A percentile compares a stretch with the other conserved stretches of the same genome.
phyloP scores from a whole-genome alignment of 2,888 invertebrate genomes.

The Epsilonema sp. region DNA sequence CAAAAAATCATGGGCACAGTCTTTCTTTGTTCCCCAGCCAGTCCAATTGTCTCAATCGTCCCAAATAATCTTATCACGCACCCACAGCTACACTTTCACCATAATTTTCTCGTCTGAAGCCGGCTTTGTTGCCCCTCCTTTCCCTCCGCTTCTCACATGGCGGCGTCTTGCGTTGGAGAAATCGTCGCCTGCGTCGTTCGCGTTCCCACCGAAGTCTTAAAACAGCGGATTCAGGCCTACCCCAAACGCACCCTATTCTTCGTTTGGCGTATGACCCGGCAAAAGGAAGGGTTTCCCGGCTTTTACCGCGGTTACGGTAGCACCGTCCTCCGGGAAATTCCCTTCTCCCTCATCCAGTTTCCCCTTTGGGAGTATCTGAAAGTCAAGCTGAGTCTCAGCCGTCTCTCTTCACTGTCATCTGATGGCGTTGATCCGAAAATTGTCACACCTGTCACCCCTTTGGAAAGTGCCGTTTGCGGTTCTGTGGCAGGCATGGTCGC shows the following conservation, averaged over 20 bases:
- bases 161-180: slow-evolving; percentile 64
- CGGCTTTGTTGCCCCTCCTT: too few species aligned
- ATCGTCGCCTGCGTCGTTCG: slow-evolving; percentile 71
- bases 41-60: too few species aligned
- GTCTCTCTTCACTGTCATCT: too few species aligned
- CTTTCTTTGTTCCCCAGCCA: too few species aligned
- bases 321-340: slow-evolving; percentile 42
- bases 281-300: slow-evolving; percentile 30
- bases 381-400: slow-evolving; percentile 48
- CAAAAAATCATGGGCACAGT: too few species aligned
- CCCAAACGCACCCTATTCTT: slow-evolving; percentile 3
- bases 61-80: too few species aligned
- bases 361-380: slow-evolving; percentile 86
- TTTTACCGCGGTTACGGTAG: slow-evolving; percentile 41
- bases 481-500: slow-evolving; percentile 58
- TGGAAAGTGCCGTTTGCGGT: slow-evolving; percentile 22
- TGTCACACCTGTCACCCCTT: slow-evolving; percentile 8
- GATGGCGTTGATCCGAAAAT: too few species aligned
- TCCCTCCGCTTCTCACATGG: slow-evolving; percentile 49
- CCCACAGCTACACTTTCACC: too few species aligned
- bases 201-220: slow-evolving; percentile 86
- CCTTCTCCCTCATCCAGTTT: slow-evolving; percentile 84
- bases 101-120: too few species aligned
- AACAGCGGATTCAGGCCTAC: slow-evolving; percentile 63
- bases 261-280: slow-evolving; percentile 1